Percentiles rank a stretch among this genome's conserved stretches.
Conservation (phyloP, 1,140 invertebrate genomes). For the Wasmannia auropunctata region DNA sequence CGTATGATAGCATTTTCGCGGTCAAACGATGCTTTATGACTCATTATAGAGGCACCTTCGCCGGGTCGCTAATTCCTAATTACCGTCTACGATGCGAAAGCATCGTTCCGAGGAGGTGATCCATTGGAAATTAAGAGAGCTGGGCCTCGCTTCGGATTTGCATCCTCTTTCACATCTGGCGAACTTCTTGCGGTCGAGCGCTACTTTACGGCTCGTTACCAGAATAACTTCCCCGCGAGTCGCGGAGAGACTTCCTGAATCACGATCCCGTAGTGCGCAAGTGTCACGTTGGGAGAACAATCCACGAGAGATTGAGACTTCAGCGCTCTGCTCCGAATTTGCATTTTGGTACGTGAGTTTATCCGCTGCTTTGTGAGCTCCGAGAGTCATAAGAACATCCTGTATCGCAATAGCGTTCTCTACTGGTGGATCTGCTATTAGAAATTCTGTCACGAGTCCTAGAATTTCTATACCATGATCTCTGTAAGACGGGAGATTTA, state of each 20-base stretch:
- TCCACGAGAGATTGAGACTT: slow-evolving; percentile 10
- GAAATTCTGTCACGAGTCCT: slow-evolving; percentile 23
- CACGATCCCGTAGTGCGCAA: slow-evolving; percentile 24
- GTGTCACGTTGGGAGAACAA: slow-evolving; percentile 38
- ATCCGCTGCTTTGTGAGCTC: slow-evolving; percentile 9
- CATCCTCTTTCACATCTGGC: slow-evolving; percentile 49
- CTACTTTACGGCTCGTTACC: slow-evolving; percentile 58
- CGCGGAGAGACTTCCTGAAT: slow-evolving; percentile 38
- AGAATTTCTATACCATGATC: not conserved
- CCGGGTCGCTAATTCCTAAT: slow-evolving; percentile 25
- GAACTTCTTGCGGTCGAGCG: slow-evolving; percentile 50
- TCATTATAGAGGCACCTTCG: slow-evolving; percentile 13
- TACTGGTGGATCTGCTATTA: not conserved
- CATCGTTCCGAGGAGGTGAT: not conserved
- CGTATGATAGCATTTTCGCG: not conserved
- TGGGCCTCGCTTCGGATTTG: slow-evolving; percentile 14
- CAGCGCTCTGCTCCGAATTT: slow-evolving; percentile 13
- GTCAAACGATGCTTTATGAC: slow-evolving; percentile 28
- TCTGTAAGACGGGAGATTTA: not conserved
- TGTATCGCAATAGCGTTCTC: not conserved
- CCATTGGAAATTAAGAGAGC: slow-evolving; percentile 23
- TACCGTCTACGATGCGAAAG: slow-evolving; percentile 4
- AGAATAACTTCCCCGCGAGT: slow-evolving; percentile 27
- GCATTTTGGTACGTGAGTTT: slow-evolving; percentile 36
- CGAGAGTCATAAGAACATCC: slow-evolving; percentile 7